Conservation (phyloP, 2,888 invertebrate species). For the Diaperis boleti region DNA sequence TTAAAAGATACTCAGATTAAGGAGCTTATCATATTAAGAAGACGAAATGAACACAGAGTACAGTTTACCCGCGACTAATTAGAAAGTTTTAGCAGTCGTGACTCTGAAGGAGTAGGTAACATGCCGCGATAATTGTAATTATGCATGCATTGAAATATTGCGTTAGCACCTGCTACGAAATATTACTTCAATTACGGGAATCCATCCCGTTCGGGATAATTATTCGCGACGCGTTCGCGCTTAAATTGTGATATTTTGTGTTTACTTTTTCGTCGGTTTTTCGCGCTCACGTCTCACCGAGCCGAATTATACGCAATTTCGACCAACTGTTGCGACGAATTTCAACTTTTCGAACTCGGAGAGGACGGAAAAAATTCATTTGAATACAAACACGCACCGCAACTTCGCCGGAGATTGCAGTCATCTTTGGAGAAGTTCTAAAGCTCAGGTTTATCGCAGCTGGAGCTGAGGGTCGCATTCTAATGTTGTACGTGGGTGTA, state of each 20-base stretch:
- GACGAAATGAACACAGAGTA: constrained; percentile 48
- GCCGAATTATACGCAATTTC: not conserved
- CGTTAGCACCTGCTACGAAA: constrained; percentile 39
- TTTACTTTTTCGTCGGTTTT: not conserved
- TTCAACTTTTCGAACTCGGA: not conserved
- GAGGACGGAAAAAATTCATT: constrained; percentile 2
- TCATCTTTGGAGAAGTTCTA: not conserved
- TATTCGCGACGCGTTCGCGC: not conserved
- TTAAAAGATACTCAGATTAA: constrained; percentile 47
- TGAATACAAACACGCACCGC: constrained; percentile 1
- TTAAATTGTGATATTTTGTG: not conserved
- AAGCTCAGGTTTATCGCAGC: not conserved
- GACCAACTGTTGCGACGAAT: constrained; percentile 2
- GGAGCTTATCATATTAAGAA: constrained; percentile 46
- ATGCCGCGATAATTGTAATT: constrained; percentile 51
- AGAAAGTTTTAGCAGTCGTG: constrained; percentile 49
- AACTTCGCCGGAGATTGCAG: not conserved
- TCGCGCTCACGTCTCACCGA: not conserved
- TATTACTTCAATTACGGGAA: constrained; percentile 14
- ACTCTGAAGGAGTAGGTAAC: constrained; percentile 46
- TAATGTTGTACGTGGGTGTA: too few species aligned
- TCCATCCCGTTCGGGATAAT: not conserved
- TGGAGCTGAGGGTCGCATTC: not conserved
- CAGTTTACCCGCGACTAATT: constrained; percentile 53
- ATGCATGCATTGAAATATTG: constrained; percentile 47